A percentile compares a stretch with the other conserved stretches of the same genome.
These are phyloP conservation scores for Burhinus bistriatus DNA, from an alignment of 2,113 vertebrate species.

Conservation along the genomic window DNA sequence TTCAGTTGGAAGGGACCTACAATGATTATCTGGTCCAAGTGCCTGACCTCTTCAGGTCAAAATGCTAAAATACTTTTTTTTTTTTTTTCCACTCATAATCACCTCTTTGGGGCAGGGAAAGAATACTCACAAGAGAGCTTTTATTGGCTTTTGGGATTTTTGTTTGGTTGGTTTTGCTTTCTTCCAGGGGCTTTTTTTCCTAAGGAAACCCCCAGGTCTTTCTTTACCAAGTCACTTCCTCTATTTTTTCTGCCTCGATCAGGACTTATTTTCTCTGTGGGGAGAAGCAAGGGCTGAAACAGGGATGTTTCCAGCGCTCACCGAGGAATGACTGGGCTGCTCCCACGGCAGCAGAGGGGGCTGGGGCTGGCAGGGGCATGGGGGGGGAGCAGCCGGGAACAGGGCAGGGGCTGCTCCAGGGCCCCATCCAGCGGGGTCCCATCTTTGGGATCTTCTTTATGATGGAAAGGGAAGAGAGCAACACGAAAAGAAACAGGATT, in stretches of 20 bases:
- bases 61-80: background rate
- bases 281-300: background rate
- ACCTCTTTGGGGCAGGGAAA: background rate
- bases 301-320: background rate
- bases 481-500: rapidly evolving
- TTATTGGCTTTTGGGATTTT: background rate
- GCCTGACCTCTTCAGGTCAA: background rate
- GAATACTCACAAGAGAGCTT: too few relatives aligned
- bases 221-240: background rate
- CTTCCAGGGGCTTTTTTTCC: background rate
- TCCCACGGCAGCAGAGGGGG: background rate
- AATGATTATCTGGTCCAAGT: background rate
- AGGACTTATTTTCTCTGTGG: background rate
- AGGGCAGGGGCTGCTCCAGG: background rate
- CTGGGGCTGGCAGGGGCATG: background rate
- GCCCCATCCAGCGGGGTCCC: background rate
- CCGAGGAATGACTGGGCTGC: background rate
- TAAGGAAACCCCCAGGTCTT: background rate
- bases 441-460: background rate
- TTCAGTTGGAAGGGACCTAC: background rate
- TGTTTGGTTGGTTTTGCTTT: background rate
- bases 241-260: background rate
- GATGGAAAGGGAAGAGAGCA: background rate
- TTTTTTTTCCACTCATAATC: background rate
- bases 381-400: background rate